Evolutionary conservation across 2,113 vertebrate species (phyloP).

Genomic region (Perognathus longimembris): DNA sequence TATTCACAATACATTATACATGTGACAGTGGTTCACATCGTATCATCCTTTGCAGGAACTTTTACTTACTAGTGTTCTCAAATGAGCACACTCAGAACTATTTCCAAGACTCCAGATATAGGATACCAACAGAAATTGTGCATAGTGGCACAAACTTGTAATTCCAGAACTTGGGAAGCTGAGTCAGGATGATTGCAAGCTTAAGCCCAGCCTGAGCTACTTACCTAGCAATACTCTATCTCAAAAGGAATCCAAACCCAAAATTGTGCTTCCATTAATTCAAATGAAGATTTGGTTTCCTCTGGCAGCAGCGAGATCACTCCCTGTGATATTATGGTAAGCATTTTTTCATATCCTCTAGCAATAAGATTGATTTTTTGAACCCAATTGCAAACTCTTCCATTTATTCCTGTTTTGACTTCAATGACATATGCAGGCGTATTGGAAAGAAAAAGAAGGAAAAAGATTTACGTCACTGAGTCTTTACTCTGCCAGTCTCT

Average conservation of each 20-base stretch:
- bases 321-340: neutral
- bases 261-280: neutral
- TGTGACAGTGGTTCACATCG: neutral
- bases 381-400: conserved; percentile 12
- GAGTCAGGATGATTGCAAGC: no score
- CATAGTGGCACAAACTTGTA: no score
- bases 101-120: neutral
- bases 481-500: conserved; percentile 1
- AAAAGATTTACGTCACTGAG: conserved; percentile 5
- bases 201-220: no score
- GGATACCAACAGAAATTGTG: neutral
- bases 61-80: neutral
- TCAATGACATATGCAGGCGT: neutral
- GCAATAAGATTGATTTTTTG: neutral
- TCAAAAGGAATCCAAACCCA: no score
- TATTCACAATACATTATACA: neutral
- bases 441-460: neutral
- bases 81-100: neutral
- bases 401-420: conserved; percentile 19
- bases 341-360: neutral
- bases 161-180: no score
- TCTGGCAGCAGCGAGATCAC: neutral
- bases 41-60: neutral
- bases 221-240: no score
- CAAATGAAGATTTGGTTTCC: neutral